Conservation (phyloP, 2,888 invertebrate species). For the Mythimna lalbum region DNA sequence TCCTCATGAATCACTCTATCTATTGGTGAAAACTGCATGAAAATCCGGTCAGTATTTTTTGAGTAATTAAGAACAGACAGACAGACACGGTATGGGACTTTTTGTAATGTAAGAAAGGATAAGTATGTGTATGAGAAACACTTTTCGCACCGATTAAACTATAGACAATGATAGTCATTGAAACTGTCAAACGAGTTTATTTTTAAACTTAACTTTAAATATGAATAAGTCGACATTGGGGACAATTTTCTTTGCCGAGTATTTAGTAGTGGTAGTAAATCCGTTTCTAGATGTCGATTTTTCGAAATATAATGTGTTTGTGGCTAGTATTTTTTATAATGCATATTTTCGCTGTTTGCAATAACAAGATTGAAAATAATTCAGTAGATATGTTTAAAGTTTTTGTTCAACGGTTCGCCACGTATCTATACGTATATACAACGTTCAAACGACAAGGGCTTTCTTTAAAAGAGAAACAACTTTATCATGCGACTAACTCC, state of each 20-base stretch:
- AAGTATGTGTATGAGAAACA: not conserved
- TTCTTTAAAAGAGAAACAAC: too few species aligned
- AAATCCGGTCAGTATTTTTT: too few species aligned
- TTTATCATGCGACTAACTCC: too few species aligned
- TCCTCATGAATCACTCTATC: too few species aligned
- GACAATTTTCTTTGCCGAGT: not conserved
- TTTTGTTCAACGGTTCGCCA: not conserved
- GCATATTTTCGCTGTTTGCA: not conserved
- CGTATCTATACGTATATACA: too few species aligned
- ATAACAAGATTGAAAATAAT: not conserved
- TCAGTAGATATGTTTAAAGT: not conserved
- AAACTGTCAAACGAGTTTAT: conserved; percentile 7
- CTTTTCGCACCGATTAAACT: conserved; percentile 33
- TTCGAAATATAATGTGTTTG: not conserved
- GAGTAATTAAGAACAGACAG: too few species aligned
- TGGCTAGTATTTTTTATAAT: not conserved
- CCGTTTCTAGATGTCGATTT: not conserved
- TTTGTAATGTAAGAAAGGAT: too few species aligned
- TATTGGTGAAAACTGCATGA: too few species aligned
- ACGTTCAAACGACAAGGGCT: too few species aligned
- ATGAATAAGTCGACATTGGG: not conserved
- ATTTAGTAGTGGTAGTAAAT: not conserved
- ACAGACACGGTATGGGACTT: too few species aligned
- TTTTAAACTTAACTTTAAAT: conserved; percentile 2
- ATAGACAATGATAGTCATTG: conserved; percentile 6